Evolutionary conservation across 1,140 invertebrate genomes (phyloP), one percentile per base, ranked within the genome.

Genomic region (Adelges cooleyi): DNA sequence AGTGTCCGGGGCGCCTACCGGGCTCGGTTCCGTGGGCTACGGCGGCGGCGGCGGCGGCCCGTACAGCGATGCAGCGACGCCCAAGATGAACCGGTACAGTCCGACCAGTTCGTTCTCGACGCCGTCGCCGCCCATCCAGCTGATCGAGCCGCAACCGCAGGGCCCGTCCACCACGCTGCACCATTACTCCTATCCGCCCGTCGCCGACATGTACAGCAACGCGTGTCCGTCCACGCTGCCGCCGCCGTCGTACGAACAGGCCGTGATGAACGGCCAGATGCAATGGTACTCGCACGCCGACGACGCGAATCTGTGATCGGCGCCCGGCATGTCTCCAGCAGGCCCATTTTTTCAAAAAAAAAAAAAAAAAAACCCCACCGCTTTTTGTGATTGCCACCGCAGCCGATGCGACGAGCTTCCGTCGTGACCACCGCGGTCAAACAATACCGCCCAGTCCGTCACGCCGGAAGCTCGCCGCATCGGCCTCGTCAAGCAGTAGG

Each of bases 161-260:
- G 42, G 25, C 18, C 56, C 56, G 40, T 62, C 56, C 17, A n/a
- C 17, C 25, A 62, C 56, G 17, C 11, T 62, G 56, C 56, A 62
- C 25, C 42, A 62, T 20, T 48, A n/a, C 6, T 48, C 56, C 17
- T 46, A 33, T 11, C 5, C 29, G 11, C 29, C 29, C 29, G 29
- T 6, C 53, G 3, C n/a, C 53, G 22, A 17, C 53, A 18, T 42
- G 20, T 42, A 44, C 42, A 62, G 29, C 40, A 11, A 18, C 18
- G 18, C 2, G 3, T 53, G 51, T 36, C 29, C 23, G 10, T 22
- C 22, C 9, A 18, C 22, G 36, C 13, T 36, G 22, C 52, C 15
- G 3, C 40, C 40, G 40, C 56, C 56, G 25, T 13, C 56, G 22
- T 62, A 62, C 56, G 56, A 62, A 20, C 42, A 62, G 17, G 10